phyloP scores from a whole-genome alignment of 2,888 invertebrate species.

The Altica lythri region DNA sequence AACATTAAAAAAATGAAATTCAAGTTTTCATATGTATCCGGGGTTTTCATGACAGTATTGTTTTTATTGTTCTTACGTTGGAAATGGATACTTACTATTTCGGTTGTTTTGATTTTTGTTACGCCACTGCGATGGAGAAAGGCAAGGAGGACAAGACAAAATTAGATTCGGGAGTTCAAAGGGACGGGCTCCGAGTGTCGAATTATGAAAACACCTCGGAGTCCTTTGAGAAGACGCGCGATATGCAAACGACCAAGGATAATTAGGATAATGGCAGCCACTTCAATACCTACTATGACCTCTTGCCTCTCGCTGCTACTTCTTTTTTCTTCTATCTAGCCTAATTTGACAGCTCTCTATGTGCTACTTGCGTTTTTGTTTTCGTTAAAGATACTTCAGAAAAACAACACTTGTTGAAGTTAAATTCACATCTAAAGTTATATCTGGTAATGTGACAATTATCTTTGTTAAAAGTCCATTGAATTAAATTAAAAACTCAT shows the following conservation, averaged over 20 bases:
- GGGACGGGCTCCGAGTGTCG: constrained; percentile 54
- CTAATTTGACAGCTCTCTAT: constrained; percentile 28
- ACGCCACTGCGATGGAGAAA: constrained; percentile 10
- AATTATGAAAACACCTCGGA: constrained; percentile 59
- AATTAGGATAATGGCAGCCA: constrained; percentile 59
- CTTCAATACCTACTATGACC: constrained; percentile 52
- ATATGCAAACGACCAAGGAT: constrained; percentile 59
- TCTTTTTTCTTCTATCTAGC: constrained; percentile 16
- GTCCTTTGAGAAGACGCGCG: constrained; percentile 56
- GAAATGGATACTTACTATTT: no score
- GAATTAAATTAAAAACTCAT: no score
- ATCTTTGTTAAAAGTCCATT: no score
- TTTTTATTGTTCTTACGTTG: no score
- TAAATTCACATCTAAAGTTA: no score
- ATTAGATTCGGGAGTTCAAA: constrained; percentile 58
- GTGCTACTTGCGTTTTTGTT: constrained; percentile 28
- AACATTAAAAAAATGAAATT: no score
- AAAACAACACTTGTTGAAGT: constrained; percentile 5
- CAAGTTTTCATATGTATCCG: no score
- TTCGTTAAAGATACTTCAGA: constrained; percentile 2
- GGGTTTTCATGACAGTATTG: no score
- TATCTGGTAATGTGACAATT: no score
- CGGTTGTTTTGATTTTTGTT: no score
- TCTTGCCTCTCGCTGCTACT: constrained; percentile 25
- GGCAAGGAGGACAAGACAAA: constrained; percentile 47